phyloP scores from a whole-genome alignment of 2,113 vertebrate species.

The Tychaedon coryphoeus region DNA sequence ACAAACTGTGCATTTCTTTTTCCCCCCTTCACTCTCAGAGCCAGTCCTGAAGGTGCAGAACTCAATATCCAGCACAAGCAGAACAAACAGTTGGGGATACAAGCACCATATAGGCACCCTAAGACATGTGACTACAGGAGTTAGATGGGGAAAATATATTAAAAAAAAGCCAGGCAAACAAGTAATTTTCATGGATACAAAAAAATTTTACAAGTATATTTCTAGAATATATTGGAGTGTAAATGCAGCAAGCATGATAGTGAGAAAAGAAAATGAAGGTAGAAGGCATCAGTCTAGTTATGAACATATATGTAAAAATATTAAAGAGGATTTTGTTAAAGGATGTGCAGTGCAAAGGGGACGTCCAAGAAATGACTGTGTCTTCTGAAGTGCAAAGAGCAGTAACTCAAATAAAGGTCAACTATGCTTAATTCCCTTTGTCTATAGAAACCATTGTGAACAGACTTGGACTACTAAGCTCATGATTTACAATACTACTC shows the following conservation, averaged over 20 bases:
- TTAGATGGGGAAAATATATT: background rate
- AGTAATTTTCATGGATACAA: background rate
- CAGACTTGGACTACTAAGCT: background rate
- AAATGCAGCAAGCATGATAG: background rate
- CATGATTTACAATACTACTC: background rate
- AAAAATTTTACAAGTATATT: background rate
- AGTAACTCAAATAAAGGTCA: background rate
- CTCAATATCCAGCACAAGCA: too few relatives aligned
- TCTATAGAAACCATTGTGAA: background rate
- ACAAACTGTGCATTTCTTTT: too few relatives aligned
- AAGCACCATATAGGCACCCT: too few relatives aligned
- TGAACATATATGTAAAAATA: background rate
- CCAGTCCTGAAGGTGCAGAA: too few relatives aligned
- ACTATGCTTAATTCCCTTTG: background rate
- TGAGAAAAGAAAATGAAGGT: background rate
- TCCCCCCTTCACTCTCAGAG: too few relatives aligned
- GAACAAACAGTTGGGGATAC: too few relatives aligned
- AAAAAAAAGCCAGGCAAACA: background rate
- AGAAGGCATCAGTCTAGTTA: background rate
- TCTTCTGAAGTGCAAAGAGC: background rate
- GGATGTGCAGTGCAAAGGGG: background rate
- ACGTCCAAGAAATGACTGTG: accelerated
- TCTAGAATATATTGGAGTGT: background rate
- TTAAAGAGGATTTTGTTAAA: background rate
- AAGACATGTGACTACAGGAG: background rate